Evolutionary conservation across 1,140 invertebrate genomes (phyloP).

Genomic region (Hypothenemus hampei): DNA sequence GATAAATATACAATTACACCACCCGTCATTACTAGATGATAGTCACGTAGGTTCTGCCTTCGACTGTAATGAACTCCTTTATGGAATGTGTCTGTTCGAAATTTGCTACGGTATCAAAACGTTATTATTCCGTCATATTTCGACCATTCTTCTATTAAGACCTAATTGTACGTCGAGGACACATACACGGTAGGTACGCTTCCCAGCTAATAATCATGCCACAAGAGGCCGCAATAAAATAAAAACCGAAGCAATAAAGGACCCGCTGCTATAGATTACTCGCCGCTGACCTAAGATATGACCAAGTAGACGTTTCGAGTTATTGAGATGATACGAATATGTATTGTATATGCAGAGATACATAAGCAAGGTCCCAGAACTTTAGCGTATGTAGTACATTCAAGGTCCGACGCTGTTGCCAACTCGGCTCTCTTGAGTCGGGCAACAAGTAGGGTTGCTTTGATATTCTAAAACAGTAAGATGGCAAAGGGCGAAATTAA

Average conservation of each 20-base stretch:
- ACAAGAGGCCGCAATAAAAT: not conserved
- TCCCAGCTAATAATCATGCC: slow-evolving; percentile 11
- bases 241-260: no score
- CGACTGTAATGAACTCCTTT: slow-evolving; percentile 34
- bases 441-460: slow-evolving; percentile 41
- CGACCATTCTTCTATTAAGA: slow-evolving; percentile 16
- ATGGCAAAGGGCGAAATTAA: slow-evolving; percentile 38
- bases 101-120: slow-evolving; percentile 26
- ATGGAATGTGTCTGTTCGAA: slow-evolving; percentile 31
- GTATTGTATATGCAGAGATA: no score
- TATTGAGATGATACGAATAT: not conserved
- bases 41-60: slow-evolving; percentile 36
- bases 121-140: slow-evolving; percentile 23
- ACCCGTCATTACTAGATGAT: slow-evolving; percentile 34
- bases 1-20: slow-evolving; percentile 39
- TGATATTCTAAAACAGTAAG: slow-evolving; percentile 42
- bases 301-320: not conserved
- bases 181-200: no score
- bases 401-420: not conserved
- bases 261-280: not conserved
- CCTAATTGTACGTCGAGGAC: no score
- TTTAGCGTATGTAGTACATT: no score
- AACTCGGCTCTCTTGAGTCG: not conserved
- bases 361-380: no score
- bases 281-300: not conserved